These are phyloP conservation scores for Numenius phaeopus DNA, from an alignment of 2,797 vertebrate genomes.

Conservation along the genomic window DNA sequence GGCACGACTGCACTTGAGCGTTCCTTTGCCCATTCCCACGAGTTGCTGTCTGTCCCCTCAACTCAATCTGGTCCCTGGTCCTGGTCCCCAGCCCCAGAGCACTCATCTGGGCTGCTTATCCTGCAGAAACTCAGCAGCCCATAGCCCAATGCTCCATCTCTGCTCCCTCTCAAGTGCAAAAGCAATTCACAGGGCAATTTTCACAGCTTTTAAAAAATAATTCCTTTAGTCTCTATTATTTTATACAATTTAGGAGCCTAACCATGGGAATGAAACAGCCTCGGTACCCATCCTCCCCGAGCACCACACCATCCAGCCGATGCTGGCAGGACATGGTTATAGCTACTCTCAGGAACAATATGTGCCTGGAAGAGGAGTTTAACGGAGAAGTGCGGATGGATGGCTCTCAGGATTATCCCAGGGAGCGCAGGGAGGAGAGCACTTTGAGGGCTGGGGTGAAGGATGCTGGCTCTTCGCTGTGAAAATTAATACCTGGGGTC, in stretches of 20 bases:
- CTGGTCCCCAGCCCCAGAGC: background rate
- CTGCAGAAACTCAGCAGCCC: background rate
- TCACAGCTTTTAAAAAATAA: background rate
- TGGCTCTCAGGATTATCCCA: background rate
- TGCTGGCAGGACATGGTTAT: background rate
- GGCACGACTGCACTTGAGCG: fast-evolving
- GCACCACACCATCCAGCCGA: fast-evolving
- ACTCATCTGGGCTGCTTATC: background rate
- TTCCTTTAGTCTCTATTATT: background rate
- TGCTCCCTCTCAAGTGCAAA: background rate
- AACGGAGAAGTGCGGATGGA: fast-evolving
- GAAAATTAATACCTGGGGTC: background rate
- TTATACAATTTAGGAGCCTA: background rate
- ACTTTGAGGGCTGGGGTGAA: background rate
- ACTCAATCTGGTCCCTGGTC: fast-evolving
- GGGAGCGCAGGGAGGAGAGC: background rate
- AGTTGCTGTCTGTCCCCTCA: background rate
- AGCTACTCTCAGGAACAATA: fast-evolving
- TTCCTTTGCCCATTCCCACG: fast-evolving
- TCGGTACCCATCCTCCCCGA: fast-evolving
- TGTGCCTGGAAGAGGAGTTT: background rate
- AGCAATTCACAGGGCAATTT: background rate
- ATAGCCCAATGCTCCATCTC: fast-evolving
- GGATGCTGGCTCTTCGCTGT: background rate
- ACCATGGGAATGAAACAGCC: fast-evolving